phyloP scores from a whole-genome alignment of 1,140 invertebrate genomes.

The Metaphire vulgaris region DNA sequence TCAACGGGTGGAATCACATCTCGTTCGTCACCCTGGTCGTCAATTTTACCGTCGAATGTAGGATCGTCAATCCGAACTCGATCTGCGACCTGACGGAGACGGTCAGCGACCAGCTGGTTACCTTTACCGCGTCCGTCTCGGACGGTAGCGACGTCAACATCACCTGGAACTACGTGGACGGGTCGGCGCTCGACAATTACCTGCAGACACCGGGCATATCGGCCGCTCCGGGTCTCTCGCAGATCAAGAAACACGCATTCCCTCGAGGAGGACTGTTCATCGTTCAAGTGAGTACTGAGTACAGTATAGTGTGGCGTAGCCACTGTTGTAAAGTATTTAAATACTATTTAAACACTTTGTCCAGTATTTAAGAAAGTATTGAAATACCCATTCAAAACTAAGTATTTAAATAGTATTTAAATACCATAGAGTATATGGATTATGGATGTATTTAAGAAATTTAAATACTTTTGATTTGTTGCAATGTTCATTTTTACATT shows the following conservation, averaged over 20 bases:
- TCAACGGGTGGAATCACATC: conserved; percentile 34
- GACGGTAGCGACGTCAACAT: conserved; percentile 38
- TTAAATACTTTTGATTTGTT: too few species aligned
- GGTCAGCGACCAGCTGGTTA: conserved; percentile 20
- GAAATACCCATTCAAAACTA: too few species aligned
- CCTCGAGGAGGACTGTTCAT: background rate
- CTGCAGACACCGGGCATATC: background rate
- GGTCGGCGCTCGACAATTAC: background rate
- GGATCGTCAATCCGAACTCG: conserved; percentile 27
- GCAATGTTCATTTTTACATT: too few species aligned
- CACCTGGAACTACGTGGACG: conserved; percentile 35
- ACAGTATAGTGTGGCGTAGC: too few species aligned
- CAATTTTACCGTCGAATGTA: conserved; percentile 34
- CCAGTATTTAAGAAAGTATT: too few species aligned
- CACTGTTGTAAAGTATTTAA: too few species aligned
- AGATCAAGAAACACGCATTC: background rate
- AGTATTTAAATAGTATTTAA: too few species aligned
- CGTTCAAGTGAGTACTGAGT: background rate
- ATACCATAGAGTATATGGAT: too few species aligned
- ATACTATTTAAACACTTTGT: too few species aligned
- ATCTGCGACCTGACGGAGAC: conserved; percentile 24
- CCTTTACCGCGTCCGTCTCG: conserved; percentile 30
- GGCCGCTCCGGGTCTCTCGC: background rate
- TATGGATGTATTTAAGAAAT: too few species aligned
- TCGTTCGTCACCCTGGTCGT: conserved; percentile 25